Percentiles rank a stretch among this genome's conserved stretches.
These are phyloP conservation scores for Heliconius sara DNA, from an alignment of 2,888 invertebrate genomes.

Conservation along the genomic window DNA sequence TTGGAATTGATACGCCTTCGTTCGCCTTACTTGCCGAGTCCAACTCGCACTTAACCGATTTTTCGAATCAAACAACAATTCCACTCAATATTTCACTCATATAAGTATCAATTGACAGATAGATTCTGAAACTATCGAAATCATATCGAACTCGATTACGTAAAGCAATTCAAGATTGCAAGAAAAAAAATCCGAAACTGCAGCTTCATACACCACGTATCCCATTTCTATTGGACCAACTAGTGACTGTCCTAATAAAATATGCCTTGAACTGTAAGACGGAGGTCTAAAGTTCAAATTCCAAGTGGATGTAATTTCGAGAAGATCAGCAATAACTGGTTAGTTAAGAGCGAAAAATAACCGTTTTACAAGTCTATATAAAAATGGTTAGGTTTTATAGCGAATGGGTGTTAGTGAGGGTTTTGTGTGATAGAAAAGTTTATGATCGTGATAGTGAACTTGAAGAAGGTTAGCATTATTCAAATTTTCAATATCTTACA, in stretches of 20 bases:
- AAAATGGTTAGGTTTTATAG: constrained; percentile 34
- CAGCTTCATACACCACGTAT: constrained; percentile 52
- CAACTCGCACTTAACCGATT: neutral
- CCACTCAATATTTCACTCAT: constrained; percentile 25
- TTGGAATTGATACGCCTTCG: no score
- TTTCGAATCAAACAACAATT: constrained; percentile 4
- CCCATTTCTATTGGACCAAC: constrained; percentile 48
- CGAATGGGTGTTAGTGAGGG: constrained; percentile 1
- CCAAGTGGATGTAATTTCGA: neutral
- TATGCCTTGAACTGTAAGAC: constrained; percentile 5
- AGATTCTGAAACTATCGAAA: constrained; percentile 47
- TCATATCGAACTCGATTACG: constrained; percentile 53
- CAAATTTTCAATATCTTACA: no score
- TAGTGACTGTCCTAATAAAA: constrained; percentile 19
- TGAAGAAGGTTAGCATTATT: no score
- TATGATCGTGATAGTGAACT: no score
- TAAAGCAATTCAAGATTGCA: constrained; percentile 50
- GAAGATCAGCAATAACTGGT: constrained; percentile 11
- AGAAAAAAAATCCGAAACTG: constrained; percentile 49
- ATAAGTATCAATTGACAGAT: constrained; percentile 47
- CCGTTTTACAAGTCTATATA: constrained; percentile 41
- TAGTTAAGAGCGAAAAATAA: constrained; percentile 31
- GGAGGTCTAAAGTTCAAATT: constrained; percentile 18
- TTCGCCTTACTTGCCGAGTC: no score
- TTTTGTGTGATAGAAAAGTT: neutral